These are phyloP conservation scores for Parnassius orleans DNA, from an alignment of 2,888 invertebrate species.

Conservation along the genomic window DNA sequence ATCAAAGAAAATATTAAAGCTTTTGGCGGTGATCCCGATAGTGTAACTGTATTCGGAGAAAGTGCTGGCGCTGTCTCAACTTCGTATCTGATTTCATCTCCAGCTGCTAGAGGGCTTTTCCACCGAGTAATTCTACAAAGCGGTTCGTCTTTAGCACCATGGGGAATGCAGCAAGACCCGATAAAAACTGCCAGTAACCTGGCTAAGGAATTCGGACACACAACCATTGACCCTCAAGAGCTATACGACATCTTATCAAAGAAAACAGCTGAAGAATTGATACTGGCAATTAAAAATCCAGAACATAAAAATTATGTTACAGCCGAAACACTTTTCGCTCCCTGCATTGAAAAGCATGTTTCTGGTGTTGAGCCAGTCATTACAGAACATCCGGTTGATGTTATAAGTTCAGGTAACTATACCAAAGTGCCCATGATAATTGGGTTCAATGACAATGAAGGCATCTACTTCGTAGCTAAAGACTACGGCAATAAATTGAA, in stretches of 20 bases:
- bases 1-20: conserved; percentile 60
- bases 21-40: conserved; percentile 67
- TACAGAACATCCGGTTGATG: conserved; percentile 55
- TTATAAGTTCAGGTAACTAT: conserved; percentile 62
- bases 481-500: conserved; percentile 60
- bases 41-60: conserved; percentile 70
- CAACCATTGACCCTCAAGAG: conserved; percentile 58
- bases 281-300: conserved; percentile 50
- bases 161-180: conserved; percentile 65
- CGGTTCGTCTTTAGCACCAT: conserved; percentile 63
- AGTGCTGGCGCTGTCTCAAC: conserved; percentile 71
- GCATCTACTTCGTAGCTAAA: conserved; percentile 62
- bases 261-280: conserved; percentile 52
- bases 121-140: conserved; percentile 69
- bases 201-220: conserved; percentile 60
- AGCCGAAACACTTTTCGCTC: conserved; percentile 59
- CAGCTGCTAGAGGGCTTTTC: conserved; percentile 61
- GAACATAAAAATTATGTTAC: conserved; percentile 62
- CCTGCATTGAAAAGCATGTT: conserved; percentile 63
- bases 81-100: conserved; percentile 60
- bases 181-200: conserved; percentile 56
- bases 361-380: conserved; percentile 60
- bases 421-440: conserved; percentile 71
- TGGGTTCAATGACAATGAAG: conserved; percentile 68
- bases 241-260: conserved; percentile 59